phyloP scores from a whole-genome alignment of 2,113 vertebrate genomes.

The Romanogobio albipinnatus region DNA sequence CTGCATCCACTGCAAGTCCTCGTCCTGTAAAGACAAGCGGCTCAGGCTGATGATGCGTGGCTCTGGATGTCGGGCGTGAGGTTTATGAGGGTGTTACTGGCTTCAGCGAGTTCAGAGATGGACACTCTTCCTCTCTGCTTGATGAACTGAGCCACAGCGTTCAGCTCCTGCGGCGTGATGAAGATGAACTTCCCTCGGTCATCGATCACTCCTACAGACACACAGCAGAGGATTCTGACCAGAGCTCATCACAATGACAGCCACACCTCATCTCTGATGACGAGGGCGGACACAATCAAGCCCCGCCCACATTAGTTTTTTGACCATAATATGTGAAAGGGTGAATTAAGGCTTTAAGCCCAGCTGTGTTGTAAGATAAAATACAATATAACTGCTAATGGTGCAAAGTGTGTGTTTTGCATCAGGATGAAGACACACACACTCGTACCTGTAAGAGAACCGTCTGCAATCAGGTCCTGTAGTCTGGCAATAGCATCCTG shows the following conservation, averaged over 20 bases:
- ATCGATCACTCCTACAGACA: slow-evolving; percentile 88
- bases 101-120: slow-evolving; percentile 89
- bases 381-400: not conserved
- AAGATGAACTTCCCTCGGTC: slow-evolving; percentile 98
- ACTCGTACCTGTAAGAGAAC: slow-evolving; percentile 86
- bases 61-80: slow-evolving; percentile 75
- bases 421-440: not conserved
- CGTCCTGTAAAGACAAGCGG: not conserved
- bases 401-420: not conserved
- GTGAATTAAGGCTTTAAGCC: no score
- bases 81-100: slow-evolving; percentile 92
- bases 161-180: slow-evolving; percentile 90
- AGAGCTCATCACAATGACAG: no score
- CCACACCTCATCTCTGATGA: no score
- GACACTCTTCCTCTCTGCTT: slow-evolving; percentile 88
- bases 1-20: not conserved
- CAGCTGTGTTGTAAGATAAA: no score
- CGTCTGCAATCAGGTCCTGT: slow-evolving; percentile 90
- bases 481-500: slow-evolving; percentile 92
- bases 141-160: slow-evolving; percentile 88
- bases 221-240: no score
- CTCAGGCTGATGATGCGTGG: not conserved
- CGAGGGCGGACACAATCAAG: no score
- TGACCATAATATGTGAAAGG: no score
- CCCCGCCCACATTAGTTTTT: no score